A percentile compares a stretch with the other conserved stretches of the same genome.
Evolutionary conservation across 2,888 invertebrate genomes (phyloP).

Genomic region (Trypoxylon attenuatum): DNA sequence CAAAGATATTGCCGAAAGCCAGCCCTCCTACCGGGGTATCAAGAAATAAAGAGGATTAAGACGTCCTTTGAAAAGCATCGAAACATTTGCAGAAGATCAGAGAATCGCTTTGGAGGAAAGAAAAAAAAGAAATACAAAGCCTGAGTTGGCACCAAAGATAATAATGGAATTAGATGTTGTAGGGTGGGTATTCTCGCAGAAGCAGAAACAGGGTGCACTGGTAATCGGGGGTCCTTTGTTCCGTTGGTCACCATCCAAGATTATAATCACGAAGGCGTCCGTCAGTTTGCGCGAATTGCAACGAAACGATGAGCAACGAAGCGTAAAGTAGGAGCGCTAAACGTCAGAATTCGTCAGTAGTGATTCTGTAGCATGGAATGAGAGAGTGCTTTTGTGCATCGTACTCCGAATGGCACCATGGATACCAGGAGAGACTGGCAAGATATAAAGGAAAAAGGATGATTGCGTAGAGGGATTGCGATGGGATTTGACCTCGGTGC

Average conservation of each 20-base stretch:
- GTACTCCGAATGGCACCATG: too few species aligned
- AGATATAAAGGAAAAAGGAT: conserved; percentile 26
- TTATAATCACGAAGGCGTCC: conserved; percentile 6
- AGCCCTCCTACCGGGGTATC: too few species aligned
- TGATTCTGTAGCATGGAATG: conserved; percentile 5
- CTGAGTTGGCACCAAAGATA: background rate
- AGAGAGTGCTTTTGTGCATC: conserved; percentile 25
- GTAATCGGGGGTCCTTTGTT: background rate
- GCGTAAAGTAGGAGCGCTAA: conserved; percentile 4
- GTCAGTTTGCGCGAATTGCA: conserved; percentile 33
- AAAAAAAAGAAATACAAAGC: background rate
- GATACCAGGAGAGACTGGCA: conserved; percentile 32
- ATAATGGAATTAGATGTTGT: background rate
- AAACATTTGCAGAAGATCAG: background rate
- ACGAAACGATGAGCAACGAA: conserved; percentile 12
- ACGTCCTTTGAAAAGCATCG: background rate
- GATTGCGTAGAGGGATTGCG: conserved; percentile 25
- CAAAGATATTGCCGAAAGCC: too few species aligned
- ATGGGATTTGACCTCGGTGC: conserved; percentile 8
- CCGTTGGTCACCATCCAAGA: background rate
- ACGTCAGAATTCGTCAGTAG: conserved; percentile 31
- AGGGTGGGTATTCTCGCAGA: too few species aligned
- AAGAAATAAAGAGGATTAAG: background rate
- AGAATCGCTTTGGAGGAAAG: background rate
- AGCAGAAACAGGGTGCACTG: background rate